phyloP scores from a whole-genome alignment of 2,113 vertebrate species.

The Toxostoma redivivum region DNA sequence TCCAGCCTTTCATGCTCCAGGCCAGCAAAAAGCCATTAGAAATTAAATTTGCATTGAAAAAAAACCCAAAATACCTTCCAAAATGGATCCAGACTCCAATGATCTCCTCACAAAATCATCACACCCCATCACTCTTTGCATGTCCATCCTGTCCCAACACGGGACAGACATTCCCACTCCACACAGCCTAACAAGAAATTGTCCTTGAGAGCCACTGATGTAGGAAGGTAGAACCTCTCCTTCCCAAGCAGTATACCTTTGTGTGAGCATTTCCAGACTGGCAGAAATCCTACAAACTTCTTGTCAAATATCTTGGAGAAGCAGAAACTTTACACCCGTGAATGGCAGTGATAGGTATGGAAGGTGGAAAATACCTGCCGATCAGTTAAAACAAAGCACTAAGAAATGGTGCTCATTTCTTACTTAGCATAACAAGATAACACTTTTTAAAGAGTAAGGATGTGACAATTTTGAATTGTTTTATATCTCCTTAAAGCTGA shows the following conservation, averaged over 20 bases:
- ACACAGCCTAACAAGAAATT: not conserved
- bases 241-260: not conserved
- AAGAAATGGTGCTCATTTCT: not conserved
- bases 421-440: not conserved
- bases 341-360: not conserved
- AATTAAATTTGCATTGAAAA: not conserved
- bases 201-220: not conserved
- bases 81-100: not conserved
- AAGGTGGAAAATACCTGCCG: not conserved
- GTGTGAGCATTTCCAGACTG: not conserved
- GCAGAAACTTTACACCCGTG: not conserved
- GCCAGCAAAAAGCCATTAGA: not conserved
- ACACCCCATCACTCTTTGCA: not conserved
- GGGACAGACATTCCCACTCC: not conserved
- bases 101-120: not conserved
- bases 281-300: not conserved
- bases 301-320: not conserved
- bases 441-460: not conserved
- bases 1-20: not conserved
- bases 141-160: accelerated
- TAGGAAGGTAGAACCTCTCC: not conserved
- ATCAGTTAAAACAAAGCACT: not conserved
- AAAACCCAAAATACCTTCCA: not conserved
- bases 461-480: not conserved
- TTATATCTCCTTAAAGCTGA: not conserved